A percentile compares a stretch with the other conserved stretches of the same genome.
Conservation (phyloP, 2,797 vertebrate species). For the Petrocephalus schoutedeni region DNA sequence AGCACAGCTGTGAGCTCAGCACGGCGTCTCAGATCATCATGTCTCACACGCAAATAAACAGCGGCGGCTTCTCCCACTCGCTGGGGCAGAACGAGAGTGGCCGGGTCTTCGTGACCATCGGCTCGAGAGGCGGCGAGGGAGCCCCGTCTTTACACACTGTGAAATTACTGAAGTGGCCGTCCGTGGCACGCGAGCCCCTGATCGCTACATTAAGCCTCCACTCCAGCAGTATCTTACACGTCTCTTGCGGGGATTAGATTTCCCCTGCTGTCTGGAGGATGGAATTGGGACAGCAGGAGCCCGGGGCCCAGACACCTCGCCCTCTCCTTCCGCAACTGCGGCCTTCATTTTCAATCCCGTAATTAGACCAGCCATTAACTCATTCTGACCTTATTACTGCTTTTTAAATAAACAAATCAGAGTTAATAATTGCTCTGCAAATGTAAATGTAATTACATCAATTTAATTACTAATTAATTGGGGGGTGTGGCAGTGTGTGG, state of each 20-base stretch:
- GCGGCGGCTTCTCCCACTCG: background rate
- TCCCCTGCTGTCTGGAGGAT: background rate
- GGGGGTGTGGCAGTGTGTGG: background rate
- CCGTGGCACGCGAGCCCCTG: constrained; percentile 44
- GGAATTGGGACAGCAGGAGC: background rate
- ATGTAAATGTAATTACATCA: background rate
- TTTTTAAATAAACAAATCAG: background rate
- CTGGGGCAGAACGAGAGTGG: background rate
- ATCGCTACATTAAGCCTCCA: constrained; percentile 25
- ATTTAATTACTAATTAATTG: constrained; percentile 7
- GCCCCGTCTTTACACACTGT: constrained; percentile 67
- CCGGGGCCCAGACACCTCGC: background rate
- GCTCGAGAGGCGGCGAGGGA: constrained; percentile 42
- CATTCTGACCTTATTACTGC: background rate
- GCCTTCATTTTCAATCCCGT: background rate
- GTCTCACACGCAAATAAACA: background rate
- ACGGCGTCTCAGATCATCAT: background rate
- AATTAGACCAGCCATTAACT: background rate
- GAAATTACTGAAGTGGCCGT: constrained; percentile 71
- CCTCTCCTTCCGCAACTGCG: background rate
- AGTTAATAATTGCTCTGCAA: background rate
- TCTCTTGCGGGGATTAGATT: background rate
- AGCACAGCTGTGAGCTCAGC: background rate
- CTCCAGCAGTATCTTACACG: background rate
- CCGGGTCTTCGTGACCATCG: constrained; percentile 51